These are phyloP conservation scores for Daboia siamensis DNA, from an alignment of 2,113 vertebrate genomes.

Conservation along the genomic window DNA sequence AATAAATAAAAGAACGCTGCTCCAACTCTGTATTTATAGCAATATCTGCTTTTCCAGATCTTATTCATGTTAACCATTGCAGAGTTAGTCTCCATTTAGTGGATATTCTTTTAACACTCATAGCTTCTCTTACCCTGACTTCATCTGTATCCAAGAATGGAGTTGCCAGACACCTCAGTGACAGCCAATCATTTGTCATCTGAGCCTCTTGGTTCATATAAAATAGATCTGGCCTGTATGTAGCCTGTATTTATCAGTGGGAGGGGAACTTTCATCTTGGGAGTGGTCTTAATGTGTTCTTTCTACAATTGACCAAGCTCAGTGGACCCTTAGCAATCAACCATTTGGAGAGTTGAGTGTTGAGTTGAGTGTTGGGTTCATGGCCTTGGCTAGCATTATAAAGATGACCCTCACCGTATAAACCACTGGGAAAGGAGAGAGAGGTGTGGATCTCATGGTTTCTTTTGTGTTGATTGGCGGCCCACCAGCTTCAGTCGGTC, in stretches of 20 bases:
- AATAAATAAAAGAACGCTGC: too few relatives aligned
- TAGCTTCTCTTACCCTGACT: not conserved
- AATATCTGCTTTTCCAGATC: too few relatives aligned
- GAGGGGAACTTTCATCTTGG: not conserved
- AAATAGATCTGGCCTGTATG: not conserved
- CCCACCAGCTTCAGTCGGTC: not conserved
- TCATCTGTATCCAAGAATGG: not conserved
- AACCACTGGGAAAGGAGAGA: not conserved
- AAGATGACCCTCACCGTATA: not conserved
- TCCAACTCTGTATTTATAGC: too few relatives aligned
- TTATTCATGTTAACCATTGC: too few relatives aligned
- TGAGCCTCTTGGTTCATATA: not conserved
- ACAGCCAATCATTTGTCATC: not conserved
- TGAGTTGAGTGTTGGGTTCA: not conserved
- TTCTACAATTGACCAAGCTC: not conserved
- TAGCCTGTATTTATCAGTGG: not conserved
- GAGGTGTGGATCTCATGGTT: not conserved
- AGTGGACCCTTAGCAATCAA: not conserved
- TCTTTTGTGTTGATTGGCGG: not conserved
- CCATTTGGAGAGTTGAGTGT: not conserved
- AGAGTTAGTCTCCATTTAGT: not conserved
- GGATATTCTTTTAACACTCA: not conserved
- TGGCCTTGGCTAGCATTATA: not conserved
- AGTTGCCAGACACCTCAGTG: not conserved
- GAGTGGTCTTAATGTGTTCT: not conserved